A percentile compares a stretch with the other conserved stretches of the same genome.
These are phyloP conservation scores for Podarcis muralis DNA, from an alignment of 2,113 vertebrate genomes.

Conservation along the genomic window DNA sequence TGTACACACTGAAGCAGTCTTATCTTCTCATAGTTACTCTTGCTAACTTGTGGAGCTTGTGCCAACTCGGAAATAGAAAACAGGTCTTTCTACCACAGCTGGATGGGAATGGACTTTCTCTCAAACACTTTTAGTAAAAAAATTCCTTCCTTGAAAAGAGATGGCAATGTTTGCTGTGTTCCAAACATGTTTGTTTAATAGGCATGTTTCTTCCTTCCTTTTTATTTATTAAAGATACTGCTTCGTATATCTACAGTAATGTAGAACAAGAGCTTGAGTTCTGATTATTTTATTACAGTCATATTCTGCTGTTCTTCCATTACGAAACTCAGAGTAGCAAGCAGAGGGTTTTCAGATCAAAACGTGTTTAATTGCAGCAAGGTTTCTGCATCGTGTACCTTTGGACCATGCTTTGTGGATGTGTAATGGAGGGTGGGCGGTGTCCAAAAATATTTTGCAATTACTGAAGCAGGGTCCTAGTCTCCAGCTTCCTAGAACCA, in stretches of 20 bases:
- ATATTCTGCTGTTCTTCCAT: neutral
- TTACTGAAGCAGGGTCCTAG: too few relatives aligned
- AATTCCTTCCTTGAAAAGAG: neutral
- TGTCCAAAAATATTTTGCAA: too few relatives aligned
- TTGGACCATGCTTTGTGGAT: neutral
- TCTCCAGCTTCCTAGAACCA: too few relatives aligned
- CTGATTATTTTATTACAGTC: neutral
- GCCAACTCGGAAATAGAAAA: neutral
- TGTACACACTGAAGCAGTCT: neutral
- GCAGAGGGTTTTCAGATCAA: neutral
- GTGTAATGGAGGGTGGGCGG: too few relatives aligned
- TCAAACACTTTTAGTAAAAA: neutral
- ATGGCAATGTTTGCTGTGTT: neutral
- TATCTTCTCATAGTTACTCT: neutral
- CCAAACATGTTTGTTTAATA: neutral
- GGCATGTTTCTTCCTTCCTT: neutral
- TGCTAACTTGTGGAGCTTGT: neutral
- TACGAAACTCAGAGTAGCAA: neutral
- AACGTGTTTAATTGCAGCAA: neutral
- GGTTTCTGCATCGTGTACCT: neutral
- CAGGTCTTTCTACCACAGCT: neutral
- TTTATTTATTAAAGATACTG: neutral
- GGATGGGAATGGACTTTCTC: neutral
- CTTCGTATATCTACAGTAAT: neutral
- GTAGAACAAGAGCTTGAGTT: neutral